Percentiles rank a stretch among this genome's conserved stretches.
Conservation (phyloP, 2,113 vertebrate species). For the Mus pahari region DNA sequence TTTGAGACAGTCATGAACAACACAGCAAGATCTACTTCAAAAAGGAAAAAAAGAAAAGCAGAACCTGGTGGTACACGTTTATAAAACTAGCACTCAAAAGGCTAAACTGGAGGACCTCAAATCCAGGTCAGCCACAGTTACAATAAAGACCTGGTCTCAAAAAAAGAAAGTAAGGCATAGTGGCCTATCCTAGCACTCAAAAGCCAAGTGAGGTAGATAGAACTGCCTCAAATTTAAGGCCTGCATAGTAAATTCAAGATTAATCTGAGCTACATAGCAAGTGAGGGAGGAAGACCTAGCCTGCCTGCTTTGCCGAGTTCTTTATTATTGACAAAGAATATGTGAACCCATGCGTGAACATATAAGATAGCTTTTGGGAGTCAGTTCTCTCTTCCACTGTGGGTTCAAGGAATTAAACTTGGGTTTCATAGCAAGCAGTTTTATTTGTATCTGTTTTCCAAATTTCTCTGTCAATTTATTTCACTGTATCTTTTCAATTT, state of each 20-base stretch:
- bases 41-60: not conserved
- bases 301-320: conserved; percentile 14
- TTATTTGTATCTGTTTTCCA: not conserved
- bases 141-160: not conserved
- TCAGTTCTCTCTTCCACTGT: not conserved
- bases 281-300: not conserved
- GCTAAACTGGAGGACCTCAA: not conserved
- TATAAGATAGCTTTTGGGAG: not conserved
- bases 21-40: not conserved
- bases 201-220: not conserved
- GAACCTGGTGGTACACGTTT: not conserved
- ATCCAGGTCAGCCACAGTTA: not conserved
- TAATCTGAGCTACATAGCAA: not conserved
- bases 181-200: not conserved
- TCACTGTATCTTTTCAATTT: conserved; percentile 12
- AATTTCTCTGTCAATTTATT: conserved; percentile 25
- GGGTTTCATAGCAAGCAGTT: not conserved
- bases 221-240: not conserved
- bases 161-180: not conserved
- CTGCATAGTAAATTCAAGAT: not conserved
- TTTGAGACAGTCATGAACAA: not conserved
- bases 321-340: not conserved
- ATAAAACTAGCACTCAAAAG: not conserved
- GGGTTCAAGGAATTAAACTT: not conserved
- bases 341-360: not conserved